These are phyloP conservation scores for Aphaenogaster ashmeadi DNA, from an alignment of 1,140 invertebrate species.

Conservation along the genomic window DNA sequence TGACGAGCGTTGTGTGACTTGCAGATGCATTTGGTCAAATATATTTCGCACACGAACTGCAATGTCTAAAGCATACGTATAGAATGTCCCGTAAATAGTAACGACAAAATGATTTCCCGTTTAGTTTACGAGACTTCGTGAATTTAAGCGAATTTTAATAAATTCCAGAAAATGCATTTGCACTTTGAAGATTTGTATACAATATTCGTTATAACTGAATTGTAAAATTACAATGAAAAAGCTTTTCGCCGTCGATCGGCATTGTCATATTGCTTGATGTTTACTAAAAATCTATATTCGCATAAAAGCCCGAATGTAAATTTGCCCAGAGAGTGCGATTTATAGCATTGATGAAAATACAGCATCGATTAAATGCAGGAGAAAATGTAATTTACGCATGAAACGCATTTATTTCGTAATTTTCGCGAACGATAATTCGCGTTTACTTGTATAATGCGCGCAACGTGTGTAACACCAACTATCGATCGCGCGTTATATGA, in stretches of 20 bases:
- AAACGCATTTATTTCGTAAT: slow-evolving; percentile 26
- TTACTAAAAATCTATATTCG: slow-evolving; percentile 18
- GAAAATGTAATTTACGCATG: slow-evolving; percentile 30
- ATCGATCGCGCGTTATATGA: slow-evolving; percentile 7
- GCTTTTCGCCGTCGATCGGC: neutral
- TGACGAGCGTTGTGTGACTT: slow-evolving; percentile 50
- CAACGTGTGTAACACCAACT: neutral
- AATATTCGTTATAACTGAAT: neutral
- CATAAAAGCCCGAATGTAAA: neutral
- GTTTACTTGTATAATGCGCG: neutral
- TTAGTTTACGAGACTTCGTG: neutral
- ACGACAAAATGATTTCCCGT: slow-evolving; percentile 15
- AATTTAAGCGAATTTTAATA: slow-evolving; percentile 2
- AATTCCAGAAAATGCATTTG: slow-evolving; percentile 2
- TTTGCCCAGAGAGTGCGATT: slow-evolving; percentile 1
- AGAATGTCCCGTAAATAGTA: neutral
- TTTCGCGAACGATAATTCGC: slow-evolving; percentile 11
- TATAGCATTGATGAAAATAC: neutral
- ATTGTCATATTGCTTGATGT: neutral
- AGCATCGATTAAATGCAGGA: neutral
- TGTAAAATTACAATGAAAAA: slow-evolving; percentile 6
- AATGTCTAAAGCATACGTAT: neutral
- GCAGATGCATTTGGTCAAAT: slow-evolving; percentile 39
- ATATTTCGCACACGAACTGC: slow-evolving; percentile 33
- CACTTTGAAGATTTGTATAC: neutral